Evolutionary conservation across 2,797 vertebrate genomes (phyloP).

Genomic region (Brachyrhaphis roseni): DNA sequence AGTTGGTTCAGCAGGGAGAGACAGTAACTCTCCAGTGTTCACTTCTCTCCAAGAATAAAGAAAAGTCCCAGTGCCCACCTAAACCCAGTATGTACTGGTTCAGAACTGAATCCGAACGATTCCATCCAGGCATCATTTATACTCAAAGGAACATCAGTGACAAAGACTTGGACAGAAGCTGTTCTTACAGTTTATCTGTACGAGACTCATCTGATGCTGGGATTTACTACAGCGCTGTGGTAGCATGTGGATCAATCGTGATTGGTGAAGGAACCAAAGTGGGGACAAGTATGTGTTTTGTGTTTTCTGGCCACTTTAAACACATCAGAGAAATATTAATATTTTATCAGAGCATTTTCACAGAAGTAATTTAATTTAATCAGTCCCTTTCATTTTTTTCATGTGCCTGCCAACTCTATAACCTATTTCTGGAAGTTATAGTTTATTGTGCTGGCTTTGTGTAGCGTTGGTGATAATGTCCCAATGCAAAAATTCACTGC

Average conservation of each 20-base stretch:
- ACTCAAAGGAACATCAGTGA: background rate
- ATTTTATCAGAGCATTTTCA: background rate
- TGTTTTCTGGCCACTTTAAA: background rate
- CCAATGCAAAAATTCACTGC: background rate
- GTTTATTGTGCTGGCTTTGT: background rate
- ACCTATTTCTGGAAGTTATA: background rate
- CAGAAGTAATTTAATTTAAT: background rate
- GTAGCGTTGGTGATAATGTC: background rate
- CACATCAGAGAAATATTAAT: background rate
- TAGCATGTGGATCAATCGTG: conserved; percentile 60
- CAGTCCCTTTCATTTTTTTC: background rate
- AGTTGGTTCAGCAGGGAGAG: conserved; percentile 2
- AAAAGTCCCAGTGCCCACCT: conserved; percentile 20
- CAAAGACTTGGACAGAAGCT: conserved; percentile 19
- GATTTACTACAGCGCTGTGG: conserved; percentile 37
- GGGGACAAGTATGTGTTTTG: conserved; percentile 39
- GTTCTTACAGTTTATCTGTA: conserved; percentile 46
- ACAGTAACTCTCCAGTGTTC: conserved; percentile 36
- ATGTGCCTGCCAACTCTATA: background rate
- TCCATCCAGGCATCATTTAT: conserved; percentile 30
- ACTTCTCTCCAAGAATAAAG: conserved; percentile 9
- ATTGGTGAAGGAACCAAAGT: conserved; percentile 56
- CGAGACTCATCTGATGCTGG: conserved; percentile 39
- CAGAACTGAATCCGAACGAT: conserved; percentile 26
- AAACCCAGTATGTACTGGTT: conserved; percentile 44